phyloP scores from a whole-genome alignment of 2,888 invertebrate genomes.

The Meganola albula region DNA sequence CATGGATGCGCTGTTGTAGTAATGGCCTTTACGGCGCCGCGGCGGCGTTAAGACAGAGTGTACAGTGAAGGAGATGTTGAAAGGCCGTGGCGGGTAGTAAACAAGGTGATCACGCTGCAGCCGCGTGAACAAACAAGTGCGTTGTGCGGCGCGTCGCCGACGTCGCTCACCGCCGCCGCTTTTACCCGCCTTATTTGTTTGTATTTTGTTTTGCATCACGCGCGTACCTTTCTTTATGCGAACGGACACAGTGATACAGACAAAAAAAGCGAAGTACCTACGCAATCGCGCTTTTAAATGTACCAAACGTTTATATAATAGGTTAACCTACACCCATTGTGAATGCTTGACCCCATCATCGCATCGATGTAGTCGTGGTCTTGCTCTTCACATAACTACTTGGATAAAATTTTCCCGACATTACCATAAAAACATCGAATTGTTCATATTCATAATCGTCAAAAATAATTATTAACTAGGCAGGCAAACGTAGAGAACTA shows the following conservation, averaged over 20 bases:
- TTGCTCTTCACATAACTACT: too few relatives aligned
- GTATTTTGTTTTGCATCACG: slow-evolving; percentile 27
- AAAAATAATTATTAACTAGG: too few relatives aligned
- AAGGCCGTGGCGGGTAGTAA: slow-evolving; percentile 47
- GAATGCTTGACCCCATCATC: too few relatives aligned
- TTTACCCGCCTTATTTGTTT: slow-evolving; percentile 27
- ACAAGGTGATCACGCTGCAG: slow-evolving; percentile 65
- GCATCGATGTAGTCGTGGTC: too few relatives aligned
- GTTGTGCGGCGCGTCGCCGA: slow-evolving; percentile 41
- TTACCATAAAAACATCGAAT: too few relatives aligned
- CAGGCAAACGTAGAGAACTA: too few relatives aligned
- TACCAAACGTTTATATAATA: too few relatives aligned
- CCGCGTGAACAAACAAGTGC: slow-evolving; percentile 74
- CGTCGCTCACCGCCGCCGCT: slow-evolving; percentile 13
- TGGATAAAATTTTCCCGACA: too few relatives aligned
- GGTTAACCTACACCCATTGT: too few relatives aligned
- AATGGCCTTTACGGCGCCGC: slow-evolving; percentile 33
- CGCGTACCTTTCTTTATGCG: slow-evolving; percentile 22
- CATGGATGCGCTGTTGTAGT: slow-evolving; percentile 27
- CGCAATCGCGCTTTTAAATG: slow-evolving; percentile 37
- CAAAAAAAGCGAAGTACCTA: slow-evolving; percentile 59
- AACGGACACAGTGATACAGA: slow-evolving; percentile 26
- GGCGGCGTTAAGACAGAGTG: slow-evolving; percentile 44
- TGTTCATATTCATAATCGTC: too few relatives aligned
- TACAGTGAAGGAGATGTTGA: slow-evolving; percentile 44